These are phyloP conservation scores for Bugulina stolonifera DNA, from an alignment of 2,888 invertebrate species.

Conservation along the genomic window DNA sequence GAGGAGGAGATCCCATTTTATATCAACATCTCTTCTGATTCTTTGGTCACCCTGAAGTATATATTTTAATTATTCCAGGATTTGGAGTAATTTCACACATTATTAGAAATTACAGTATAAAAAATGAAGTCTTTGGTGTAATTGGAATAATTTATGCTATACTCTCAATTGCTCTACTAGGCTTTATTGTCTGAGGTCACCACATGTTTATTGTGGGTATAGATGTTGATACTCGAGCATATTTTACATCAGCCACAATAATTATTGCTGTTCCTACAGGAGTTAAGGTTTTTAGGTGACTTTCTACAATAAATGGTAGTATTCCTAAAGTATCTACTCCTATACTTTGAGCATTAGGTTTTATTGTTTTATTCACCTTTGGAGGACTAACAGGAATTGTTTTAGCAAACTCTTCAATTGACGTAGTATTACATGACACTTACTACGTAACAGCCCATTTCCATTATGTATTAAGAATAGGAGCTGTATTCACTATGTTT, in stretches of 20 bases:
- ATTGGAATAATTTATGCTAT: constrained; percentile 79
- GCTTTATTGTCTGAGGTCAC: constrained; percentile 78
- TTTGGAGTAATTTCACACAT: constrained; percentile 77
- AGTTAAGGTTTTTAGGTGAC: constrained; percentile 75
- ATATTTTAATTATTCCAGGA: constrained; percentile 76
- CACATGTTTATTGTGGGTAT: constrained; percentile 80
- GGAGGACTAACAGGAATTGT: constrained; percentile 59
- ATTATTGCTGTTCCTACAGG: constrained; percentile 80
- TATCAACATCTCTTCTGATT: constrained; percentile 82
- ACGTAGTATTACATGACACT: constrained; percentile 73
- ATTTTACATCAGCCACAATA: constrained; percentile 77
- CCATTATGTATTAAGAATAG: constrained; percentile 74
- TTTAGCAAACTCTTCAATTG: constrained; percentile 66
- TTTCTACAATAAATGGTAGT: constrained; percentile 36
- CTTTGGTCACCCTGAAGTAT: constrained; percentile 81
- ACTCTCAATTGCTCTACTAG: constrained; percentile 72
- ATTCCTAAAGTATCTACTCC: constrained; percentile 44
- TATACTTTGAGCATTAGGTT: constrained; percentile 66
- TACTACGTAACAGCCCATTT: constrained; percentile 79
- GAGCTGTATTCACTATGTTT: constrained; percentile 73
- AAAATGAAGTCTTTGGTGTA: constrained; percentile 68
- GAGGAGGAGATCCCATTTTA: constrained; percentile 73
- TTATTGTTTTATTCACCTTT: constrained; percentile 71
- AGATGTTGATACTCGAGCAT: constrained; percentile 76
- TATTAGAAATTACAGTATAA: constrained; percentile 60